Base-by-base conservation (phyloP, 35 echinoderm and acorn worm species). In the Lytechinus variegatus region DNA sequence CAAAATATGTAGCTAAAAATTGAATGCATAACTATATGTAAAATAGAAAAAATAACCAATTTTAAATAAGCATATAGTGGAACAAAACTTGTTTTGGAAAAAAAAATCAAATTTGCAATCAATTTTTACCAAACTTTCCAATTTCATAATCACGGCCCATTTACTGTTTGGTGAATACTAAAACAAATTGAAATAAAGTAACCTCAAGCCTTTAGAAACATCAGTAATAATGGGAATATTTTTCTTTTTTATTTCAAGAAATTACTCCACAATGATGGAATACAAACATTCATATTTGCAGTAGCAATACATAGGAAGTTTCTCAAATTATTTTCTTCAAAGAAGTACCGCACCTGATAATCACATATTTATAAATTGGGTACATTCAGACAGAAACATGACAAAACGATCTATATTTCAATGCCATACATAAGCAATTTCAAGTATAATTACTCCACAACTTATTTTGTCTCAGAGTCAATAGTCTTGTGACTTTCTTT, bases 211-310 rank as follows among this genome's bases (percentile, higher is more conserved):
- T 44, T 44, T 44, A 2, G 33, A 44, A 44, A 44, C 33, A 44
- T 44, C 33, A 44, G 33, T 24, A 79, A 79, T 79, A 79, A 19
- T 24, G 19, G 66, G 66, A 79, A 79, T 79, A 79, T 79, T 79
- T 79, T 24, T 90, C 27, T 90, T 52, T 89, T 89, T 90, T 90
- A 90, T 90, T 90, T 52, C 88, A 90, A 90, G 88, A 90, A 90
- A 21, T 33, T 54, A 52, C 88, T 90, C 88, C 88, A 90, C 27
- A 90, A 90, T 90, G 11, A 44, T 90, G 88, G 88, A 90, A 90
- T 90, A 90, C 88, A 90, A 44, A 79, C 66, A 79, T 79, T 79
- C 16, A 79, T 24, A 79, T 16, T 79, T 79, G 66, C 66, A 79
- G 19, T 79, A 79, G 66, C 66, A 79, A n/a, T 79, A 79, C 66